Evolutionary conservation across 1,140 invertebrate genomes (phyloP).

Genomic region (Drosophila truncata): DNA sequence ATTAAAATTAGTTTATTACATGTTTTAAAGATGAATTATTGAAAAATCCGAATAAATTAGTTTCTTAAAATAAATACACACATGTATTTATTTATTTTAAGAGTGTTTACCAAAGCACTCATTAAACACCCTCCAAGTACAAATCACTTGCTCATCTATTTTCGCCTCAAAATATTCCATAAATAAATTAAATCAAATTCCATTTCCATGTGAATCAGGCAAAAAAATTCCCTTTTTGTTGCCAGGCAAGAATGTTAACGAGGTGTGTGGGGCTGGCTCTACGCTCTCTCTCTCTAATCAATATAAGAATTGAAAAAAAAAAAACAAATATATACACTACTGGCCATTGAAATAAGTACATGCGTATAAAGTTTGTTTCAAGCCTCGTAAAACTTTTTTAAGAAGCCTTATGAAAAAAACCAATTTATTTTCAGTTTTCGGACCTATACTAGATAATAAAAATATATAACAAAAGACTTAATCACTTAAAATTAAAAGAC

Average conservation of each 20-base stretch:
- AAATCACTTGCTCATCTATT: constrained; percentile 23
- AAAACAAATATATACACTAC: constrained; percentile 9
- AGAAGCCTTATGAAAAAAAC: too few species aligned
- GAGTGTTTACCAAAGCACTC: neutral
- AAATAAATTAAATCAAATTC: constrained; percentile 46
- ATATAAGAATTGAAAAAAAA: constrained; percentile 31
- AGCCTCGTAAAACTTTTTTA: too few species aligned
- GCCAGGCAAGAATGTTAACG: constrained; percentile 51
- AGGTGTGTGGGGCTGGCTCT: constrained; percentile 14
- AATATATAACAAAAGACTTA: too few species aligned
- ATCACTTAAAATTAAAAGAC: too few species aligned
- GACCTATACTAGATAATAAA: too few species aligned
- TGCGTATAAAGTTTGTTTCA: too few species aligned
- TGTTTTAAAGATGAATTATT: too few species aligned
- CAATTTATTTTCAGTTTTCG: too few species aligned
- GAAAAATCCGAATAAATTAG: too few species aligned
- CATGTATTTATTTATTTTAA: neutral
- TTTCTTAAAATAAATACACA: too few species aligned
- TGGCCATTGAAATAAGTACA: too few species aligned
- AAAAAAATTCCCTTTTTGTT: constrained; percentile 39
- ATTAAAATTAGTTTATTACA: too few species aligned
- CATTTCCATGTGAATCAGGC: constrained; percentile 16
- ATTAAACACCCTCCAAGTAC: neutral
- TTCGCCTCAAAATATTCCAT: constrained; percentile 7
- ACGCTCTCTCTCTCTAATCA: constrained; percentile 47